phyloP scores from a whole-genome alignment of 2,797 vertebrate species.

The Buphagus erythrorhynchus region DNA sequence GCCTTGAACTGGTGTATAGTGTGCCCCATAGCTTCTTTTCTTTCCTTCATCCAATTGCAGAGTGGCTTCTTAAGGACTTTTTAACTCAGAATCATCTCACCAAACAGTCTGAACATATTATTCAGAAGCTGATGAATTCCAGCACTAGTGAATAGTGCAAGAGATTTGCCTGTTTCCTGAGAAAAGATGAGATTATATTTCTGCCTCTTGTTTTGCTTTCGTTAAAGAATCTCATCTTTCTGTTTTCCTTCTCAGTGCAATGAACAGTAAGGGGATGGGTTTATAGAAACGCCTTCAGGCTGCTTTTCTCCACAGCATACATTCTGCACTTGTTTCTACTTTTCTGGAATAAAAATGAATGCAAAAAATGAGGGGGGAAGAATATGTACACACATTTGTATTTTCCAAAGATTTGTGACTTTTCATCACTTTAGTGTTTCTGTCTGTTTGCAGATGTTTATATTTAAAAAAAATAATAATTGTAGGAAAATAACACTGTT shows the following conservation, averaged over 20 bases:
- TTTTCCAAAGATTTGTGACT: not conserved
- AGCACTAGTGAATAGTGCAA: not conserved
- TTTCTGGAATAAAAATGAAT: not conserved
- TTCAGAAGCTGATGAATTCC: not conserved
- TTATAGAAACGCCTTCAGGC: slow-evolving; percentile 13
- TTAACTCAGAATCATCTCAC: not conserved
- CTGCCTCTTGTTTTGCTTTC: slow-evolving; percentile 27
- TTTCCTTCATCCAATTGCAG: not conserved
- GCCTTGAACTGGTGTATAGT: slow-evolving; percentile 60
- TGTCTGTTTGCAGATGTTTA: not conserved
- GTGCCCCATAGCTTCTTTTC: slow-evolving; percentile 34
- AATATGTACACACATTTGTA: not conserved
- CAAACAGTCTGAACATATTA: not conserved
- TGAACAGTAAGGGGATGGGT: slow-evolving; percentile 16
- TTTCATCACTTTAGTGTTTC: not conserved
- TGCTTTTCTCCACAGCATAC: not conserved
- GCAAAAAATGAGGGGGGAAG: rapidly evolving
- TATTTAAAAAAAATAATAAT: not conserved
- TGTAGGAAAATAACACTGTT: not conserved
- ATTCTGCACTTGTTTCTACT: not conserved
- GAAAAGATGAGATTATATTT: slow-evolving; percentile 61
- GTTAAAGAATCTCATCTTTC: slow-evolving; percentile 55
- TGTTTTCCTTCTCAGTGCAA: not conserved
- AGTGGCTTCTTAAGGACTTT: not conserved
- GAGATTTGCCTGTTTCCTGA: slow-evolving; percentile 8